Evolutionary conservation across 2,113 vertebrate genomes (phyloP).

Genomic region (Sturnus vulgaris): DNA sequence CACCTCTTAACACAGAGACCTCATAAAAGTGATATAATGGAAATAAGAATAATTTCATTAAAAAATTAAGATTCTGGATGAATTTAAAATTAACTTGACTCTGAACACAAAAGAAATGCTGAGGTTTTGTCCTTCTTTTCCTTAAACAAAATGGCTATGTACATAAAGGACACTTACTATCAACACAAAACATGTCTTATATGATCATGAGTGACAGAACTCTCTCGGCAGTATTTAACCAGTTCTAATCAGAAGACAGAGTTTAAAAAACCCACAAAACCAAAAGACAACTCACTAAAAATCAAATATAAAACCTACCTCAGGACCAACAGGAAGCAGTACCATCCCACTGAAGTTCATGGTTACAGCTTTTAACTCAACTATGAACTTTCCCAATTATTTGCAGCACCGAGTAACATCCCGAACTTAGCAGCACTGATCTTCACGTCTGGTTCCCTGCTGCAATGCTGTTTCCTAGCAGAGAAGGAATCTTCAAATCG

Average conservation of each 20-base stretch:
- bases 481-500: neutral
- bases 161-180: neutral
- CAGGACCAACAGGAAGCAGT: neutral
- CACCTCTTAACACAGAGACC: accelerated
- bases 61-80: neutral
- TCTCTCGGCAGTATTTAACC: neutral
- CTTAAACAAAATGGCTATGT: neutral
- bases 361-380: neutral
- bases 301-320: neutral
- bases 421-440: neutral
- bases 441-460: neutral
- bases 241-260: neutral
- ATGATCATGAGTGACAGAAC: neutral
- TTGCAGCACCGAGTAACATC: constrained; percentile 14
- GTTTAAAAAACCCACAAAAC: neutral
- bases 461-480: neutral
- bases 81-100: neutral
- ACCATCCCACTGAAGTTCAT: neutral
- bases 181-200: neutral
- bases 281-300: neutral
- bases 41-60: neutral
- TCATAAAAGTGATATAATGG: neutral
- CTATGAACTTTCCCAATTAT: neutral
- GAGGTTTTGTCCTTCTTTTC: neutral
- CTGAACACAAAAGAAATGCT: neutral